Percentiles rank a stretch among this genome's conserved stretches.
Conservation (phyloP, 2,888 invertebrate genomes). For the Cryptus viduatorius region DNA sequence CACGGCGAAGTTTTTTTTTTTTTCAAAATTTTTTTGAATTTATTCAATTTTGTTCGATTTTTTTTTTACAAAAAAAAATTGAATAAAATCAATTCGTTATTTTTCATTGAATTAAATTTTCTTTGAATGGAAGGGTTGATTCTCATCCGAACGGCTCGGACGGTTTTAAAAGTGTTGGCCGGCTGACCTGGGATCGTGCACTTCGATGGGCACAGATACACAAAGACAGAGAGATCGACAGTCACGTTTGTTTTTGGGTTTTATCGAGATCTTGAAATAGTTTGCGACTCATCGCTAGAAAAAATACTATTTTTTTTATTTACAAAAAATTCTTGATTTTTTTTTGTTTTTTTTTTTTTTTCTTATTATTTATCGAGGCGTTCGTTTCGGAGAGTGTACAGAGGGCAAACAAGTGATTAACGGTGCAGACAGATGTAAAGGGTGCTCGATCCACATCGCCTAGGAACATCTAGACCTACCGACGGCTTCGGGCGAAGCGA, state of each 20-base stretch:
- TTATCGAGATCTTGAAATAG: slow-evolving; percentile 46
- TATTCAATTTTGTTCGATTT: neutral
- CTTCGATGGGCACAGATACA: slow-evolving; percentile 57
- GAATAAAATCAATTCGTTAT: slow-evolving; percentile 13
- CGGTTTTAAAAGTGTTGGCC: slow-evolving; percentile 54
- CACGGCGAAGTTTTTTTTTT: neutral
- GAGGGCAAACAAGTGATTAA: slow-evolving; percentile 81
- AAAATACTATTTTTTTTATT: neutral
- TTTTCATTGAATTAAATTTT: too few species aligned
- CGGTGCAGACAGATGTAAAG: slow-evolving; percentile 84
- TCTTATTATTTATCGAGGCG: slow-evolving; percentile 72
- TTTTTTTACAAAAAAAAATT: neutral
- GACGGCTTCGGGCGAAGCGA: slow-evolving; percentile 63
- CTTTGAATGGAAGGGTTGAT: too few species aligned
- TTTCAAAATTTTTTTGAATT: slow-evolving; percentile 7
- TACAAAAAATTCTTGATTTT: slow-evolving; percentile 29
- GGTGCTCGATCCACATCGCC: slow-evolving; percentile 84
- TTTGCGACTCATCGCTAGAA: slow-evolving; percentile 11
- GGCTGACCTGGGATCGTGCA: slow-evolving; percentile 65
- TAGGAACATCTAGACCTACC: slow-evolving; percentile 82
- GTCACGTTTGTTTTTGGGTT: slow-evolving; percentile 51
- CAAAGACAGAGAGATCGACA: slow-evolving; percentile 49
- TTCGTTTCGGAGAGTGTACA: slow-evolving; percentile 70
- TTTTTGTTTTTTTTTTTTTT: slow-evolving; percentile 55
- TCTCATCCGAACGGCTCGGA: slow-evolving; percentile 67